Evolutionary conservation across 2,797 vertebrate species (phyloP), one percentile per base, ranked within the genome.

Genomic region (Gymnocypris eckloni): DNA sequence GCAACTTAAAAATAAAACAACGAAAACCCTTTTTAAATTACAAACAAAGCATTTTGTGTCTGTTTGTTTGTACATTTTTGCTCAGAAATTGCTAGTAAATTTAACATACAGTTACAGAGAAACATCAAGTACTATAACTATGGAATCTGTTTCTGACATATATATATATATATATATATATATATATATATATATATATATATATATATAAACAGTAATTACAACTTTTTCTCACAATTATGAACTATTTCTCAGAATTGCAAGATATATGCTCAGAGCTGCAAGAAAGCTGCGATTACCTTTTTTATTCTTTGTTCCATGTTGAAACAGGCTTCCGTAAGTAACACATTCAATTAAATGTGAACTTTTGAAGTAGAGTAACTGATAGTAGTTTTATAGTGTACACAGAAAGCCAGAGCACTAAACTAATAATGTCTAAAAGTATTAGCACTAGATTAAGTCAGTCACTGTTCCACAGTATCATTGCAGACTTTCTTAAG

Each of bases 401-500:
- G 61, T 66, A 54, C 37, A 70, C 67, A 43, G n/a, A 66, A 66
- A 59, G 39, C 43, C 22, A 41, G 18, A 66, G 33, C 22, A 10
- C 6, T 43, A 72, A 56, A 59, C 25, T 45, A 72, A 59, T 82
- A 72, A 59, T 59, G 25, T 73, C 39, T 48, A 41, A 77, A 77
- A 20, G 59, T 67, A 77, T 84, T 67, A 41, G 20, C 4, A 15
- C 15, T 16, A 66, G 18, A 80, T 61, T 22, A 25, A 81, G 76
- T 84, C 48, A 69, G 56, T 22, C 71, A 79, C 8, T 15, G 71
- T 83, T 59, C 59, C 25, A 77, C n/a, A 77, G 81, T 75, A 89
- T 84, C 56, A 86, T 61, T 86, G 39, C 52, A n/a, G 9, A 86
- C 39, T 61, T 69, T 85, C 77, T 77, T 64, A 45, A 56, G 76